Percentiles rank a stretch among this genome's conserved stretches.
These are phyloP conservation scores for Tetragonula carbonaria DNA, from an alignment of 2,888 invertebrate genomes.

Conservation along the genomic window DNA sequence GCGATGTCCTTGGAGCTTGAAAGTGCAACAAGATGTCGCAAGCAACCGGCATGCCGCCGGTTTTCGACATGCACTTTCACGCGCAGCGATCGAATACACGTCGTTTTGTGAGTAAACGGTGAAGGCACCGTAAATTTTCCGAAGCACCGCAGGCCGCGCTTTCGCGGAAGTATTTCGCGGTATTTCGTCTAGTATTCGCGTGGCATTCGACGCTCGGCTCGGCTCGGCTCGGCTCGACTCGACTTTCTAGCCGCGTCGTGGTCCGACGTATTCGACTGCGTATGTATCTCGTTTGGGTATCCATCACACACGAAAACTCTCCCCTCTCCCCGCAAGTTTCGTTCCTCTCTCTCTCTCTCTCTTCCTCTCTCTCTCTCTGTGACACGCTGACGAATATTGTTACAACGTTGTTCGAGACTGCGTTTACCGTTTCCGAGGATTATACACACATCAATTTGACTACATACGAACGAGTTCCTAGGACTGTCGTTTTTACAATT, in stretches of 20 bases:
- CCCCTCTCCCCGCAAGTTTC: not conserved
- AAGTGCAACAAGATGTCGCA: conserved; percentile 63
- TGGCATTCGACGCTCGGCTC: conserved; percentile 73
- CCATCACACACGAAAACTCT: conserved; percentile 52
- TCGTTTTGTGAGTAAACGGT: conserved; percentile 39
- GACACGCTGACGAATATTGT: not conserved
- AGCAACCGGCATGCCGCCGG: conserved; percentile 34
- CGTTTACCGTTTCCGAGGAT: no score
- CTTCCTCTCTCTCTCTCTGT: not conserved
- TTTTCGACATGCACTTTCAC: conserved; percentile 67
- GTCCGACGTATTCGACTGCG: conserved; percentile 66
- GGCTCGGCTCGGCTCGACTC: no score
- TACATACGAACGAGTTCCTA: not conserved
- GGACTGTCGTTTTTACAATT: no score
- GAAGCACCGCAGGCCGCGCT: conserved; percentile 67
- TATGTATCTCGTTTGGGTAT: conserved; percentile 55
- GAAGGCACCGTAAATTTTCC: conserved; percentile 43
- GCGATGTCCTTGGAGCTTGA: conserved; percentile 66
- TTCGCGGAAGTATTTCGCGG: conserved; percentile 77
- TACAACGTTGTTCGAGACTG: not conserved
- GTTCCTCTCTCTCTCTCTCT: not conserved
- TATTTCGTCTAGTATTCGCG: conserved; percentile 70
- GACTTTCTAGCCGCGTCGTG: conserved; percentile 76
- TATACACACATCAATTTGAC: not conserved
- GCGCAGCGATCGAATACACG: conserved; percentile 46